Base-by-base conservation (phyloP, 2,888 invertebrate species). In the Euphydryas editha region DNA sequence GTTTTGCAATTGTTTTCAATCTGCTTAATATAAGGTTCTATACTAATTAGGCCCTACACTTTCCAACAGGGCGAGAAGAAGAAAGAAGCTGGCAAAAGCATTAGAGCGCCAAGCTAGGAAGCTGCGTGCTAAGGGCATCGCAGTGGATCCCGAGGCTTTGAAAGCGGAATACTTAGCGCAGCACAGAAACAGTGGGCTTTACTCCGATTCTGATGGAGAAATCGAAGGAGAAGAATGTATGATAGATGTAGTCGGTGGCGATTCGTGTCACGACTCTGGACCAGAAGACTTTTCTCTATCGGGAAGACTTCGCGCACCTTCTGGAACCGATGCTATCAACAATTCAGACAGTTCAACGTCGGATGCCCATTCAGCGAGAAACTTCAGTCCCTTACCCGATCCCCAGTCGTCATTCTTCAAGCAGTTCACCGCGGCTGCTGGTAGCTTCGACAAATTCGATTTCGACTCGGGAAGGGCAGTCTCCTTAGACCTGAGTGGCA, bases 41-140 rank as follows among this genome's bases (percentile, higher is more conserved):
- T 90, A 88, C 90, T 92, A 87, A 92, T 91, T 87, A 81, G 84
- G 90, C 90, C 91, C 91, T 90, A 82, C 79, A 84, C 86, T 86
- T 81, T 81, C 87, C 85, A 87, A 81, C 92, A 95, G 96, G 84
- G 97, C 97, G 81, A 95, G 97, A 86, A 95, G 97, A 87, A 95
- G 97, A 91, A 97, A 97, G 94, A 98, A 99, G 92, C 93, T 98
- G 82, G 95, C 97, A 81, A 99, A 99, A 90, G 97, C 97, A 71
- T 94, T 98, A 76, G 98, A 98, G 84, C 94, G 98, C 63, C 98
- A 98, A 88, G 98, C 98, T 76, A 94, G 98, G 76, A 98, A 99
- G 84, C 94, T 99, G 68, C 95, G 98, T 65, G 97, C 97, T 59
- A 98, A 98, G 87, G 98, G 98, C 75, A 97, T 98, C 79, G 95